Evolutionary conservation across 2,888 invertebrate species (phyloP).

Genomic region (Papilio elwesi): DNA sequence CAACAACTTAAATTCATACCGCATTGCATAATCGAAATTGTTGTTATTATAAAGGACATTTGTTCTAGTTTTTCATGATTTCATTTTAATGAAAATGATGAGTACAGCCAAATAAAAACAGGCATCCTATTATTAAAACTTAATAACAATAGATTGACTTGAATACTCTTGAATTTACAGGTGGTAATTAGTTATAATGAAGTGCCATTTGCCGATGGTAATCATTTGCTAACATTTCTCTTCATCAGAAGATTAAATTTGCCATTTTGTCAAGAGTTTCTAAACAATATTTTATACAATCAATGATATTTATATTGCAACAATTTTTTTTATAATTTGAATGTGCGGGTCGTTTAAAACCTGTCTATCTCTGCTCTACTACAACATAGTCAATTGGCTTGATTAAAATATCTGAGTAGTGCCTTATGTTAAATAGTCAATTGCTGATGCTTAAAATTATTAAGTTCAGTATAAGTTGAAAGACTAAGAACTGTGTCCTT

Average conservation of each 20-base stretch:
- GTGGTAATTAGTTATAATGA: too few species aligned
- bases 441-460: too few species aligned
- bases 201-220: background rate
- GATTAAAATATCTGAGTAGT: too few species aligned
- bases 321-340: too few species aligned
- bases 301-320: background rate
- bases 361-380: too few species aligned
- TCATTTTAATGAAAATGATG: background rate
- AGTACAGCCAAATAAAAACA: background rate
- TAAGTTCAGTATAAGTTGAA: background rate
- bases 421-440: too few species aligned
- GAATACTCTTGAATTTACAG: too few species aligned
- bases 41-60: conserved; percentile 8
- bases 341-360: too few species aligned
- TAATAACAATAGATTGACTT: background rate
- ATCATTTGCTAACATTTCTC: background rate
- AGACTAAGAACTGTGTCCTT: conserved; percentile 2
- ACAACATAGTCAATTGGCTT: too few species aligned
- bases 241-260: background rate
- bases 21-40: background rate
- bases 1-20: conserved; percentile 23
- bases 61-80: background rate
- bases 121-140: background rate
- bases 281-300: background rate
- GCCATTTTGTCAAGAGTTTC: background rate